Percentiles rank a stretch among this genome's conserved stretches.
Conservation (phyloP, 2,797 vertebrate species). For the Peromyscus nudipes region DNA sequence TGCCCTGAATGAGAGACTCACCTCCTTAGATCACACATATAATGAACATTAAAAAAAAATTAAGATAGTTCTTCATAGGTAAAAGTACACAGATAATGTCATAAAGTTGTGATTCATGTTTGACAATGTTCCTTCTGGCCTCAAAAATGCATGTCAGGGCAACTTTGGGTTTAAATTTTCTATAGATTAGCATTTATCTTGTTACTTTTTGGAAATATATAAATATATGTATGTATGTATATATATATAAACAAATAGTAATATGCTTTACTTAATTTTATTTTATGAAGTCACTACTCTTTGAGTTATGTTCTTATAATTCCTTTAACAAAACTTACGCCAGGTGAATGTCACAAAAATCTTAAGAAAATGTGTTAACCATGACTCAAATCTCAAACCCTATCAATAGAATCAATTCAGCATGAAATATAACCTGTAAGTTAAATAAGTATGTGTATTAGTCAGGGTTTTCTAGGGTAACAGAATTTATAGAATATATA, state of each 20-base stretch:
- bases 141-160: neutral
- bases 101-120: neutral
- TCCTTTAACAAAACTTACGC: neutral
- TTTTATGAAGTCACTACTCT: neutral
- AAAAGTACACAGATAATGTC: neutral
- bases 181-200: neutral
- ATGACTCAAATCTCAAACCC: slow-evolving; percentile 2
- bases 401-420: neutral
- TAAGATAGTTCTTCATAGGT: neutral
- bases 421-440: neutral
- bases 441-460: neutral
- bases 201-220: neutral
- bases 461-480: neutral
- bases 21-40: neutral
- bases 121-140: neutral
- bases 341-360: neutral
- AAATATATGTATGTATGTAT: neutral
- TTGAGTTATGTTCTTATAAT: neutral
- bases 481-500: neutral
- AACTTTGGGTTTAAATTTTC: neutral
- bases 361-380: slow-evolving; percentile 5
- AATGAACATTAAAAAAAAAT: neutral
- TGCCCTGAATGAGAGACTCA: neutral
- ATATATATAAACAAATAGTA: neutral
- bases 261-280: neutral